A percentile compares a stretch with the other conserved stretches of the same genome.
phyloP scores from a whole-genome alignment of 2,797 vertebrate species.

The Sylvia borin region DNA sequence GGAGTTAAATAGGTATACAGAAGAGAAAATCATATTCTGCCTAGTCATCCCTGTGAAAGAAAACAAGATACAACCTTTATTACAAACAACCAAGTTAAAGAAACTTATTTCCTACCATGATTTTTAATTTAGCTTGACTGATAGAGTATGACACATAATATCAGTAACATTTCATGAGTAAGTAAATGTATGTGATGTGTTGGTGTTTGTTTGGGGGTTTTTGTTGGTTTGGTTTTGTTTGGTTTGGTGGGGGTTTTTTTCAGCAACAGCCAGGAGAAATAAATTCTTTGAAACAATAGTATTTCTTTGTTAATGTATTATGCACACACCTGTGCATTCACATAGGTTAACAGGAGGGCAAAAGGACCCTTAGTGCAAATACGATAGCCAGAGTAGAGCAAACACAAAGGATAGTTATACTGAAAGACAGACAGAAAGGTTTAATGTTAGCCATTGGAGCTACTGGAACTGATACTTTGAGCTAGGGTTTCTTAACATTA shows the following conservation, averaged over 20 bases:
- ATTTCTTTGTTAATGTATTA: slow-evolving; percentile 51
- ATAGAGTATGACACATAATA: slow-evolving; percentile 3
- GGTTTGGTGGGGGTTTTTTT: not conserved
- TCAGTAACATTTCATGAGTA: slow-evolving; percentile 48
- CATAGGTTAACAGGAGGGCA: slow-evolving; percentile 30
- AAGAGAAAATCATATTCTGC: slow-evolving; percentile 21
- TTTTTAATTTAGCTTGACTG: slow-evolving; percentile 43
- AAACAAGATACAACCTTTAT: slow-evolving; percentile 24
- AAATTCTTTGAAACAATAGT: slow-evolving; percentile 23
- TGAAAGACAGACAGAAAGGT: slow-evolving; percentile 38
- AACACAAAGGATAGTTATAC: slow-evolving; percentile 21
- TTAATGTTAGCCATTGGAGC: slow-evolving; percentile 20
- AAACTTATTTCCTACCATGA: not conserved
- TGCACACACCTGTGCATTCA: slow-evolving; percentile 43
- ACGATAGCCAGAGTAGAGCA: slow-evolving; percentile 22
- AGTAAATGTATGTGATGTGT: slow-evolving; percentile 39
- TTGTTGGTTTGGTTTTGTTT: no score
- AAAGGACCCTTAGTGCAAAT: slow-evolving; percentile 43
- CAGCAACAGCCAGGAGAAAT: slow-evolving; percentile 14
- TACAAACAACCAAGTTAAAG: not conserved
- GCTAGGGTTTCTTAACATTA: slow-evolving; percentile 58
- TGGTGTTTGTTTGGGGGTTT: no score
- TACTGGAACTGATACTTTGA: slow-evolving; percentile 64
- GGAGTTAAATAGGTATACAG: not conserved
- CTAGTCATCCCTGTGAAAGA: slow-evolving; percentile 28